Conservation (phyloP, 2,888 invertebrate species). For the Pardosa pseudoannulata region DNA sequence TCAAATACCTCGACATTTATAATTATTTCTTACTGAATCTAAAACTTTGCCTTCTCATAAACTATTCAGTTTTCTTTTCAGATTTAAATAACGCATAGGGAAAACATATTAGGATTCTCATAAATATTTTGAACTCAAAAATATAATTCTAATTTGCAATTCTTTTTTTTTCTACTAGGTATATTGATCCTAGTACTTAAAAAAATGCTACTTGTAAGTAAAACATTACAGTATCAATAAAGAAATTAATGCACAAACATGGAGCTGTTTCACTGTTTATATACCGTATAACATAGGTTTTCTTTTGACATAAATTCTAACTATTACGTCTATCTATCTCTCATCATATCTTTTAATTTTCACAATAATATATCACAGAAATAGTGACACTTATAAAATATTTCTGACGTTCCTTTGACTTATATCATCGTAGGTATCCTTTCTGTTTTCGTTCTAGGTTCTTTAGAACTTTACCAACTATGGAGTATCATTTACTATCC, state of each 20-base stretch:
- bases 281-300: constrained; percentile 26
- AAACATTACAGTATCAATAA: constrained; percentile 56
- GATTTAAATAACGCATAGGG: not conserved
- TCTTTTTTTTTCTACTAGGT: constrained; percentile 32
- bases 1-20: no score
- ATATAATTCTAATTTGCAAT: constrained; percentile 42
- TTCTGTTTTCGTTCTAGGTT: no score
- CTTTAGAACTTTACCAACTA: no score
- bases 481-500: no score
- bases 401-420: no score
- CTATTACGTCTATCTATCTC: no score
- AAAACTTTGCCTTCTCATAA: no score
- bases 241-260: constrained; percentile 57
- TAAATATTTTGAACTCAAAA: constrained; percentile 28
- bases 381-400: no score
- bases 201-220: constrained; percentile 56
- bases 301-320: constrained; percentile 51
- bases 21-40: no score
- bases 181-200: constrained; percentile 50
- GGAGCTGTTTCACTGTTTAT: constrained; percentile 54
- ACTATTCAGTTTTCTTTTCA: not conserved
- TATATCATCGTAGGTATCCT: no score
- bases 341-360: no score
- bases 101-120: constrained; percentile 22
- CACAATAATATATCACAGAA: no score